Conservation (phyloP, 1,140 invertebrate species). For the Phortica variegata region DNA sequence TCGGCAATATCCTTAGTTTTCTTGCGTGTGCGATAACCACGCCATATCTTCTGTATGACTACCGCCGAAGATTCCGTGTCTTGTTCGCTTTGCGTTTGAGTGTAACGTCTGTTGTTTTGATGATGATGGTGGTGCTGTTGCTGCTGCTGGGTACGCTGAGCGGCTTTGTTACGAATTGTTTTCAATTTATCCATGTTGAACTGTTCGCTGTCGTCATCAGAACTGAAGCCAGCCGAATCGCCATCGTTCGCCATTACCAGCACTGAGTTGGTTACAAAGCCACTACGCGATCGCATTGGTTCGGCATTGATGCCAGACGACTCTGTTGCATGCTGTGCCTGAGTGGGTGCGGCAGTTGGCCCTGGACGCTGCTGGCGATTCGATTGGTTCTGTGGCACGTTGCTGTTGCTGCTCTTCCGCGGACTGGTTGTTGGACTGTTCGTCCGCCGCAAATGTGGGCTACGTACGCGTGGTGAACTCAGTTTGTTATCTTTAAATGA, state of each 20-base stretch:
- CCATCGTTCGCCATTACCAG: neutral
- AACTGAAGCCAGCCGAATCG: slow-evolving; percentile 38
- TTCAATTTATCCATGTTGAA: slow-evolving; percentile 57
- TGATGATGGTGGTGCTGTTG: slow-evolving; percentile 31
- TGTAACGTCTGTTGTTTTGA: slow-evolving; percentile 21
- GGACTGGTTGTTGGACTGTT: slow-evolving; percentile 46
- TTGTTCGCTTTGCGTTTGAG: slow-evolving; percentile 31
- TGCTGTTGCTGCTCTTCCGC: slow-evolving; percentile 20
- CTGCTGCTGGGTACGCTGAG: slow-evolving; percentile 41
- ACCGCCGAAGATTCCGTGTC: slow-evolving; percentile 64
- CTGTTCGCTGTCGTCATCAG: slow-evolving; percentile 52
- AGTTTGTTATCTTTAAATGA: slow-evolving; percentile 43
- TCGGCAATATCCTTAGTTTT: slow-evolving; percentile 73
- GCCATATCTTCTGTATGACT: slow-evolving; percentile 84
- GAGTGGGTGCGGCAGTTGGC: neutral
- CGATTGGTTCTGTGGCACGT: slow-evolving; percentile 13
- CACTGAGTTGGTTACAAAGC: neutral
- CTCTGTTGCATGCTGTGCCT: neutral
- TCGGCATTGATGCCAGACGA: slow-evolving; percentile 1
- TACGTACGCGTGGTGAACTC: slow-evolving; percentile 46
- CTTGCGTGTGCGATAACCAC: slow-evolving; percentile 80
- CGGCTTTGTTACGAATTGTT: slow-evolving; percentile 56
- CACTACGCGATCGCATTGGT: neutral
- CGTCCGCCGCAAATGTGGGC: slow-evolving; percentile 42
- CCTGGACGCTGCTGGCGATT: neutral